Conservation (phyloP, 2,797 vertebrate genomes). For the Lindbergichthys nudifrons region DNA sequence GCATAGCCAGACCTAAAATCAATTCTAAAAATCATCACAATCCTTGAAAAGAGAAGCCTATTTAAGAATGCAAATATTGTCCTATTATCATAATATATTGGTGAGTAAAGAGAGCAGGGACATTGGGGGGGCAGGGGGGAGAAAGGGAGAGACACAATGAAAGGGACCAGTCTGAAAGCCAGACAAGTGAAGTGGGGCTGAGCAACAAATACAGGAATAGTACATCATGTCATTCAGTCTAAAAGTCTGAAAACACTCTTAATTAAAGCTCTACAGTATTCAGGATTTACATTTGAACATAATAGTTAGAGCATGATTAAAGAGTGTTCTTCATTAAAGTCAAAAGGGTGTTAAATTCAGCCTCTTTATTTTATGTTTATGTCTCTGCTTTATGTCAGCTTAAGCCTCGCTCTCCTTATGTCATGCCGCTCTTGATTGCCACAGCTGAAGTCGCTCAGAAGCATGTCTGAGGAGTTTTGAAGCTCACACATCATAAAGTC, state of each 20-base stretch:
- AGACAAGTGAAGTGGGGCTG: neutral
- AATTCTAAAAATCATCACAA: too few relatives aligned
- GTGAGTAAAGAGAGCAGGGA: neutral
- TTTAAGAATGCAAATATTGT: neutral
- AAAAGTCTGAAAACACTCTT: constrained; percentile 35
- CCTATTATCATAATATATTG: neutral
- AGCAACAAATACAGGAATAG: constrained; percentile 4
- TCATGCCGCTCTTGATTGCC: constrained; percentile 27
- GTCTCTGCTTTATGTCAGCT: neutral
- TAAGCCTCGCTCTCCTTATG: constrained; percentile 6
- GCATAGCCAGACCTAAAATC: neutral
- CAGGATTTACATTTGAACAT: constrained; percentile 45
- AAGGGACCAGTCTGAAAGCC: constrained; percentile 10
- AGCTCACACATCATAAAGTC: constrained; percentile 80
- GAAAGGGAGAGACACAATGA: neutral
- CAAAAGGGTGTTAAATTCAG: constrained; percentile 18
- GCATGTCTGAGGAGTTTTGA: constrained; percentile 69
- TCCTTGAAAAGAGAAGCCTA: neutral
- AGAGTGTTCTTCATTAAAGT: constrained; percentile 41
- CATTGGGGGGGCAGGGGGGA: neutral
- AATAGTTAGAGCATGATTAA: constrained; percentile 51
- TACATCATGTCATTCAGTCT: constrained; percentile 9
- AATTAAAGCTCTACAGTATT: constrained; percentile 43
- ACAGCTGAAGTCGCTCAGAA: constrained; percentile 54
- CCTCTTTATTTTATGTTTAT: constrained; percentile 8